Conservation (phyloP, 1,140 invertebrate genomes). For the Lasioglossum albipes region DNA sequence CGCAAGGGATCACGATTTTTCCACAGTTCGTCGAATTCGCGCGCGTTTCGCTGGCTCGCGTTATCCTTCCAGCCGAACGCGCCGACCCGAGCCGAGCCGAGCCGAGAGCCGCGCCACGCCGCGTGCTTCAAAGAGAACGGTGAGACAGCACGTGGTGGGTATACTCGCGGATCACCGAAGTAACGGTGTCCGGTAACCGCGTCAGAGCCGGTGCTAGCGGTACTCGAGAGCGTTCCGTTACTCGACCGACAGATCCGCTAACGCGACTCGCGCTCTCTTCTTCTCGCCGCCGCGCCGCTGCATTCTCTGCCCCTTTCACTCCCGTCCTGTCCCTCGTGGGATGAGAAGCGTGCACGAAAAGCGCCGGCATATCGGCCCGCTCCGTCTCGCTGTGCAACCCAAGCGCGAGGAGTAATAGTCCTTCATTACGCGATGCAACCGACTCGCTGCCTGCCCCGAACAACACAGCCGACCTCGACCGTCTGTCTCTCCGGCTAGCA, state of each 20-base stretch:
- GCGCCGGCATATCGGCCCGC: conserved; percentile 27
- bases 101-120: conserved; percentile 30
- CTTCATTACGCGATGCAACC: conserved; percentile 52
- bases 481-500: neutral
- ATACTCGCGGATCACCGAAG: conserved; percentile 67
- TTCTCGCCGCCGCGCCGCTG: conserved; percentile 15
- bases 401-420: conserved; percentile 50
- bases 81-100: too few species aligned
- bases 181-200: conserved; percentile 78
- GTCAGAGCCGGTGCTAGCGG: conserved; percentile 78
- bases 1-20: conserved; percentile 49
- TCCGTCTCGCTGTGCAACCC: conserved; percentile 43
- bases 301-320: conserved; percentile 29
- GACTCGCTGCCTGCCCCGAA: conserved; percentile 25
- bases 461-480: conserved; percentile 32
- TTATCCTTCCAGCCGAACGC: conserved; percentile 33
- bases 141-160: conserved; percentile 75
- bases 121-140: conserved; percentile 56
- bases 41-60: neutral
- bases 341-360: conserved; percentile 52
- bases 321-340: conserved; percentile 27
- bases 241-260: conserved; percentile 81
- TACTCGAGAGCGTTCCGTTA: conserved; percentile 77
- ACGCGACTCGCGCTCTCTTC: conserved; percentile 60
- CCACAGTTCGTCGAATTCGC: conserved; percentile 50